A percentile compares a stretch with the other conserved stretches of the same genome.
These are phyloP conservation scores for Phoronis australis DNA, from an alignment of 2,888 invertebrate genomes.

Conservation along the genomic window DNA sequence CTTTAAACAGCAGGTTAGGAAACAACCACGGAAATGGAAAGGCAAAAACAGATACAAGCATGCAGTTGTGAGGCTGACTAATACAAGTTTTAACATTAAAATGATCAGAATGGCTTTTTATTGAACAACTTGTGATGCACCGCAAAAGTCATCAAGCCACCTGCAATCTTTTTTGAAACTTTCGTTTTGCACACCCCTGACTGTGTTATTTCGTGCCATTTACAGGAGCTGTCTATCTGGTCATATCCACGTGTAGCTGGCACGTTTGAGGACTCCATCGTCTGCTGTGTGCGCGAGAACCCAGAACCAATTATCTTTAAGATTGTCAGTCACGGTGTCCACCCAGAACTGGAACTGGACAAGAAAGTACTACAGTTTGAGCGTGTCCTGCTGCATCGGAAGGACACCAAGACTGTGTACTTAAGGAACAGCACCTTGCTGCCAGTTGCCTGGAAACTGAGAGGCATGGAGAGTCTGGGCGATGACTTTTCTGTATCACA, in stretches of 20 bases:
- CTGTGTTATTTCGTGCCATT: not conserved
- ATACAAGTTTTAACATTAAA: too few species aligned
- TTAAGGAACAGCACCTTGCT: slow-evolving; percentile 50
- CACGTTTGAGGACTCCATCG: slow-evolving; percentile 46
- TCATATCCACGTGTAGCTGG: slow-evolving; percentile 49
- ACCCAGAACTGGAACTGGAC: slow-evolving; percentile 51
- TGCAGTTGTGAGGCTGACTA: too few species aligned
- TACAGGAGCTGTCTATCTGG: slow-evolving; percentile 44
- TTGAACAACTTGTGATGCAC: not conserved
- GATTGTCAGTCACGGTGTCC: slow-evolving; percentile 45
- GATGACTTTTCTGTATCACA: slow-evolving; percentile 53
- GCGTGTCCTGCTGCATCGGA: slow-evolving; percentile 52
- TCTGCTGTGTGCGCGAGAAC: slow-evolving; percentile 53
- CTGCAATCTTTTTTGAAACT: too few species aligned
- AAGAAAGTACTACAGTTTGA: slow-evolving; percentile 52
- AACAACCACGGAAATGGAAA: too few species aligned
- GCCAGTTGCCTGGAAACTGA: slow-evolving; percentile 52
- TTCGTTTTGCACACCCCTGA: too few species aligned
- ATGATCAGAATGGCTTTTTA: not conserved
- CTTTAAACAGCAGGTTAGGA: too few species aligned
- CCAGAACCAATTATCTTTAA: slow-evolving; percentile 53
- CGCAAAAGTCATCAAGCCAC: too few species aligned
- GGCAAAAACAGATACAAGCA: too few species aligned
- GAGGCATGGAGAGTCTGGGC: slow-evolving; percentile 50
- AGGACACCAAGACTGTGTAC: slow-evolving; percentile 51